Evolutionary conservation across 2,888 invertebrate genomes (phyloP).

Genomic region (Catocala nupta): DNA sequence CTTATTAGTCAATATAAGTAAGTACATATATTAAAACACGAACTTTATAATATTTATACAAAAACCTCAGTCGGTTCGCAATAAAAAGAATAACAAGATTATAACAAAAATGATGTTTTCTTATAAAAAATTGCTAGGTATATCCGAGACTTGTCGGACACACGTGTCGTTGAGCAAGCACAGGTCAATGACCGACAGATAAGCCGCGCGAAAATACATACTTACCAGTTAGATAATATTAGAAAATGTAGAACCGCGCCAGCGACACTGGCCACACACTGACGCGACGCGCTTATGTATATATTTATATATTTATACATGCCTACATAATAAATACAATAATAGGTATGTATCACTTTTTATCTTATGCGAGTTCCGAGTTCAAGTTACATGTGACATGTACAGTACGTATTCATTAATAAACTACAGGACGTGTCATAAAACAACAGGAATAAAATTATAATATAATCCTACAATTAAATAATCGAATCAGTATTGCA

Average conservation of each 20-base stretch:
- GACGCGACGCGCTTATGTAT: not conserved
- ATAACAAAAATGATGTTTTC: slow-evolving; percentile 44
- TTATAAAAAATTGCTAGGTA: slow-evolving; percentile 8
- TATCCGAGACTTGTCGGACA: slow-evolving; percentile 15
- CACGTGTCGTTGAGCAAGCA: slow-evolving; percentile 63
- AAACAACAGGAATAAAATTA: no score
- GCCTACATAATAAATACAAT: no score
- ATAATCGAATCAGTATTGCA: no score
- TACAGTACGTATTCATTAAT: slow-evolving; percentile 4
- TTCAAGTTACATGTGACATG: slow-evolving; percentile 3
- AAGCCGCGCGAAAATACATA: slow-evolving; percentile 78
- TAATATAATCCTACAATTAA: no score
- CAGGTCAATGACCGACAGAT: slow-evolving; percentile 75
- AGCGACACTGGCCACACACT: slow-evolving; percentile 38
- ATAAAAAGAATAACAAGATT: slow-evolving; percentile 16
- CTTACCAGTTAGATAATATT: slow-evolving; percentile 80
- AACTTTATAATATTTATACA: not conserved
- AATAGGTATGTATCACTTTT: slow-evolving; percentile 8
- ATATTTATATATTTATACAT: slow-evolving; percentile 3
- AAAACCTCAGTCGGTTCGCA: not conserved
- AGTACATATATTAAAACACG: not conserved
- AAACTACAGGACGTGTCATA: not conserved
- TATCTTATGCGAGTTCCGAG: slow-evolving; percentile 3
- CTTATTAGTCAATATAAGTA: no score
- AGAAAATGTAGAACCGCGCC: slow-evolving; percentile 75